phyloP scores from a whole-genome alignment of 2,888 invertebrate genomes.

The Habroteleia sp. region DNA sequence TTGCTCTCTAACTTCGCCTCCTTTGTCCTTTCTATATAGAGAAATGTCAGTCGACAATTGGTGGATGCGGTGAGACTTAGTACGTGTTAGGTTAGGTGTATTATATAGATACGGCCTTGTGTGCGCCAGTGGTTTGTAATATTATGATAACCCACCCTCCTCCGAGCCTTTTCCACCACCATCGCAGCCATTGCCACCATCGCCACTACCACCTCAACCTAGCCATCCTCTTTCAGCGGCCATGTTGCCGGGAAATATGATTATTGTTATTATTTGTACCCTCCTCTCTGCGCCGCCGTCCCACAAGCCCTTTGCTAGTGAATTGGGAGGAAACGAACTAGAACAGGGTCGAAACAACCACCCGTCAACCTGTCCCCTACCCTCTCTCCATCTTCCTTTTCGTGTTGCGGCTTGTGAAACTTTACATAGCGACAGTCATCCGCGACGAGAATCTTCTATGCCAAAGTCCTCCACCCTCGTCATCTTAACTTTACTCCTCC shows the following conservation, averaged over 20 bases:
- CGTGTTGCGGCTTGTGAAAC: slow-evolving; percentile 71
- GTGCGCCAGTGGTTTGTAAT: slow-evolving; percentile 80
- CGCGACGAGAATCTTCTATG: slow-evolving; percentile 64
- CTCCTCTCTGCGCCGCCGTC: slow-evolving; percentile 74
- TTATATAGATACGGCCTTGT: slow-evolving; percentile 78
- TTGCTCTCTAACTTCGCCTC: not conserved
- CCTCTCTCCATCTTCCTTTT: slow-evolving; percentile 47
- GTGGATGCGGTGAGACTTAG: slow-evolving; percentile 77
- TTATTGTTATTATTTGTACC: slow-evolving; percentile 81
- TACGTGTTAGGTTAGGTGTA: slow-evolving; percentile 69
- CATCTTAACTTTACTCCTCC: slow-evolving; percentile 58
- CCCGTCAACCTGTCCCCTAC: slow-evolving; percentile 69
- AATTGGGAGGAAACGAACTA: slow-evolving; percentile 76
- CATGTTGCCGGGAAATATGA: slow-evolving; percentile 81
- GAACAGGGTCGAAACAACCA: slow-evolving; percentile 73
- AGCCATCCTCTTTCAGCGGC: slow-evolving; percentile 79
- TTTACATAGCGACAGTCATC: slow-evolving; percentile 73
- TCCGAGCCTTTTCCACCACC: slow-evolving; percentile 66
- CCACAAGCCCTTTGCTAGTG: slow-evolving; percentile 78
- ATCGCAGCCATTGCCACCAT: slow-evolving; percentile 69
- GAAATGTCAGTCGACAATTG: slow-evolving; percentile 72
- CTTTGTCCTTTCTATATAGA: slow-evolving; percentile 28
- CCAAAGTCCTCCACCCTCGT: slow-evolving; percentile 62
- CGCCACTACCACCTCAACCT: slow-evolving; percentile 71
- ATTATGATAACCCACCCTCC: slow-evolving; percentile 80